A percentile compares a stretch with the other conserved stretches of the same genome.
phyloP scores from a whole-genome alignment of 2,888 invertebrate species.

The Mimas tiliae region DNA sequence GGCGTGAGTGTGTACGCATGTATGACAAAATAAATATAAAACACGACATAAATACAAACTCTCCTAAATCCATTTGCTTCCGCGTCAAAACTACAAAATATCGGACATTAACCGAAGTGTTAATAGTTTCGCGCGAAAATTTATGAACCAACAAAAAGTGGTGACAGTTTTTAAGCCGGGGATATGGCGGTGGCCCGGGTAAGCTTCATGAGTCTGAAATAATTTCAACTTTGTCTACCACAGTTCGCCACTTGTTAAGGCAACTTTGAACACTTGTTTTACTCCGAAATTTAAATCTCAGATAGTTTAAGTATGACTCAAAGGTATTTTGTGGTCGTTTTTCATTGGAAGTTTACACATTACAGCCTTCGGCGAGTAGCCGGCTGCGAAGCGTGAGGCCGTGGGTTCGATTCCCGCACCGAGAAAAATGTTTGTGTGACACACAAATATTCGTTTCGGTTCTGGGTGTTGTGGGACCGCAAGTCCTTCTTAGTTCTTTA shows the following conservation, averaged over 20 bases:
- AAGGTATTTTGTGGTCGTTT: too few relatives aligned
- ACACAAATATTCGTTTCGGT: too few relatives aligned
- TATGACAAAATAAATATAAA: background rate
- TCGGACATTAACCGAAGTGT: conserved; percentile 9
- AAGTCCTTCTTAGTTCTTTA: too few relatives aligned
- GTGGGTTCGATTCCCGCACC: too few relatives aligned
- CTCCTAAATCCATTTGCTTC: background rate
- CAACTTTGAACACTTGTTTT: conserved; percentile 18
- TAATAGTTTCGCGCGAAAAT: conserved; percentile 23
- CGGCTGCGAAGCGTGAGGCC: too few relatives aligned
- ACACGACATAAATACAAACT: background rate
- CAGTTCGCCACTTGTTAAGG: conserved; percentile 1
- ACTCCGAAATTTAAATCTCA: conserved; percentile 7
- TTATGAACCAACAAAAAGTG: conserved; percentile 26
- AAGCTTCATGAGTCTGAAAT: conserved; percentile 34
- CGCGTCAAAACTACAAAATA: conserved; percentile 12
- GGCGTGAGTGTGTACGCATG: too few relatives aligned
- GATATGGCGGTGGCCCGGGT: conserved; percentile 35
- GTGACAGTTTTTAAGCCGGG: conserved; percentile 37
- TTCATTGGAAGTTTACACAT: background rate
- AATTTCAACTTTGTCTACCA: conserved; percentile 36
- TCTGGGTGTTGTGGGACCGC: too few relatives aligned
- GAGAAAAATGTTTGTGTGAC: too few relatives aligned
- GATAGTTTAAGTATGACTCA: conserved; percentile 15
- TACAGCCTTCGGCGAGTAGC: too few relatives aligned